Base-by-base conservation (phyloP, 2,113 vertebrate species). In the Podilymbus podiceps region DNA sequence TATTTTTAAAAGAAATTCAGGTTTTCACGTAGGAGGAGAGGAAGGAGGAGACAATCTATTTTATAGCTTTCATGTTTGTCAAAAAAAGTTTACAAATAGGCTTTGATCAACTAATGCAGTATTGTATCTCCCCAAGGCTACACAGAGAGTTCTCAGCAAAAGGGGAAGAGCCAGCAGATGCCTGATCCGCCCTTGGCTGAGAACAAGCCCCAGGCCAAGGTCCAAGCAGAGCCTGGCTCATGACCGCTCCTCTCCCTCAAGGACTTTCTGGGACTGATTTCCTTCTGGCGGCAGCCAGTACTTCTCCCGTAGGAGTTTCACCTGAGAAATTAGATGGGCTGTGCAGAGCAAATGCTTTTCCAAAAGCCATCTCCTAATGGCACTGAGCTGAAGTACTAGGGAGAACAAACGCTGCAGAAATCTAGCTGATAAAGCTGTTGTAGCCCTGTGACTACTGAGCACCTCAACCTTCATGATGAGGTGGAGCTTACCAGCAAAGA, bases 161-260 rank as follows among this genome's bases (percentile, higher is more conserved):
- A 66, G 63, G 2, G 4, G 64, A 33, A 42, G 42, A 83, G 87
- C 46, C 89, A 92, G 80, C 86, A 91, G 77, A 89, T 20, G 72
- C 44, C 89, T 84, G 55, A 16, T 67, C 77, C 0, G 1, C 53
- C 85, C 92, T 88, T 89, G 71, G 75, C 62, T 58, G 75, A 71
- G 88, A 88, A 79, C 67, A 69, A 85, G 50, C 23, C 79, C 20
- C 46, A 82, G 60, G 88, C 73, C 73, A 92, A 85, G 83, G 91
- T 88, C 93, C 93, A 95, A 90, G 89, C 72, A 62, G 35, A 77
- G 79, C 46, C 50, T 68, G 85, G 74, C 90, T 90, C 85, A 20
- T 11, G 46, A 88, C 40, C 0, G 0, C 24, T 90, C 58, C 79
- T 79, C 75, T 83, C 75, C 63, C 62, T 83, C 82, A 93, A 93